Percentiles rank a stretch among this genome's conserved stretches.
These are phyloP conservation scores for Neoaliturus tenellus DNA, from an alignment of 2,888 invertebrate species.

Conservation along the genomic window DNA sequence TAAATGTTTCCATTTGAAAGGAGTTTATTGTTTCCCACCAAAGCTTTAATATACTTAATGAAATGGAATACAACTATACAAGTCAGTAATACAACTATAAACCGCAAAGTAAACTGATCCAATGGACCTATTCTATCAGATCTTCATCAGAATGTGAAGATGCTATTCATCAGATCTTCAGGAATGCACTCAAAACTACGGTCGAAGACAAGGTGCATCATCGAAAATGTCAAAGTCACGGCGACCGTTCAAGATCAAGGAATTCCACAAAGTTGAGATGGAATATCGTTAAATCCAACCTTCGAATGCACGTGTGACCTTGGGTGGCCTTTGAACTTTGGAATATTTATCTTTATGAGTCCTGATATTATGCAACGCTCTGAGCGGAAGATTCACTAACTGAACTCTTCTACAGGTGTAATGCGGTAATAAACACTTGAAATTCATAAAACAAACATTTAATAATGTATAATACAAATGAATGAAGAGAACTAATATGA, in stretches of 20 bases:
- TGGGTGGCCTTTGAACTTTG: background rate
- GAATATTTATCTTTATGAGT: background rate
- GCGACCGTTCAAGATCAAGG: conserved; percentile 20
- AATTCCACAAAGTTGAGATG: background rate
- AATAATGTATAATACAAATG: background rate
- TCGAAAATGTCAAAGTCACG: conserved; percentile 16
- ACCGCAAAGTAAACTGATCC: too few species aligned
- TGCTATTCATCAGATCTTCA: background rate
- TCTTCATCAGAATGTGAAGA: too few species aligned
- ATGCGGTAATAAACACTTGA: background rate
- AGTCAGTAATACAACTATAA: too few species aligned
- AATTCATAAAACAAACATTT: background rate
- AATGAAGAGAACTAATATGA: background rate
- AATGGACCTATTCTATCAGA: too few species aligned
- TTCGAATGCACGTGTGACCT: conserved; percentile 15
- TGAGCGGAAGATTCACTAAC: background rate
- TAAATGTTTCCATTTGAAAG: too few species aligned
- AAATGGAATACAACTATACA: too few species aligned
- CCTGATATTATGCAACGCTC: background rate
- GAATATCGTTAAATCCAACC: conserved; percentile 30
- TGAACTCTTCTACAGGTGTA: background rate
- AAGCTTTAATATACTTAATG: too few species aligned
- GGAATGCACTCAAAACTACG: background rate
- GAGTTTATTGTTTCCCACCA: too few species aligned
- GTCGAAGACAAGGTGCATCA: background rate